Conservation (phyloP, 2,888 invertebrate genomes). For the Tiliacea citrago region DNA sequence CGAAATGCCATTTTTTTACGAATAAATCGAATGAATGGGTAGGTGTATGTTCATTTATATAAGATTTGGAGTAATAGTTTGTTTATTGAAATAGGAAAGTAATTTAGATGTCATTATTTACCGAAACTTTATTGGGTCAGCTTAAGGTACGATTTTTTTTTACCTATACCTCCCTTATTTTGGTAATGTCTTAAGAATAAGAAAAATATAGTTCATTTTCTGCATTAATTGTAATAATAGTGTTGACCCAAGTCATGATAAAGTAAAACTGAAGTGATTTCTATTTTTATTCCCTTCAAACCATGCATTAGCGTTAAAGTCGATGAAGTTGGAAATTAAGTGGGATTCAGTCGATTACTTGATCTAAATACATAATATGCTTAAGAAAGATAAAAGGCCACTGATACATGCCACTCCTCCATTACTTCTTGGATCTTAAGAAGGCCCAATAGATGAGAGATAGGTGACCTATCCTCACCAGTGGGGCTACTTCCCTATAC, state of each 20-base stretch:
- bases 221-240: no score
- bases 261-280: background rate
- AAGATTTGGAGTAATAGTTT: conserved; percentile 40
- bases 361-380: background rate
- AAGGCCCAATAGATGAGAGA: no score
- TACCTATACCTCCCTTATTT: background rate
- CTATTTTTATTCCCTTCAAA: background rate
- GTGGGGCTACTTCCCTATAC: background rate
- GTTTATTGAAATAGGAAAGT: conserved; percentile 18
- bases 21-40: conserved; percentile 59
- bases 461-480: no score
- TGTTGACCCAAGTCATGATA: no score
- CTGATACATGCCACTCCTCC: background rate
- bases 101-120: background rate
- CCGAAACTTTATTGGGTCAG: conserved; percentile 13
- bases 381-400: no score
- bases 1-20: conserved; percentile 63
- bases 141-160: background rate
- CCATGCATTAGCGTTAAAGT: background rate
- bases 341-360: background rate
- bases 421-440: background rate
- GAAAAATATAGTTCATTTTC: no score
- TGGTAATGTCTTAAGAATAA: background rate
- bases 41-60: conserved; percentile 45
- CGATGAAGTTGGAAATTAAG: background rate